Evolutionary conservation across 2,797 vertebrate species (phyloP), one percentile per base, ranked within the genome.

Genomic region (Manis crassicaudata): DNA sequence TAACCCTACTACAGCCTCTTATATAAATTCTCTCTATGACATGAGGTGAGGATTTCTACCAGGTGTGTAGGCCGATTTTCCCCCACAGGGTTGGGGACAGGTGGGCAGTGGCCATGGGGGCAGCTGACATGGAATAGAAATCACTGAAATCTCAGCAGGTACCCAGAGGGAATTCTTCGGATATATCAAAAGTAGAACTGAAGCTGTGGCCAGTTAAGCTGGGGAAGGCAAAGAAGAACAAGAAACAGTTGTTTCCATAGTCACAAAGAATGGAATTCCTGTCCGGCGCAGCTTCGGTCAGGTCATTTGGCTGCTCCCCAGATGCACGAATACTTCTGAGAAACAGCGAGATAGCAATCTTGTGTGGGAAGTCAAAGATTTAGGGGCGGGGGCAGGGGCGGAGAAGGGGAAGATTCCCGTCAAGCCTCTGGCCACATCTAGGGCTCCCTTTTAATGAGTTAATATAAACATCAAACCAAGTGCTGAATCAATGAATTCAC

Each of bases 401-500:
- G 46, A 11, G 92, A 92, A 43, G 18, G 29, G 83, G 5, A 3
- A 67, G 56, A 62, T 88, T 92, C 97, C 93, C 52, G 0, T 85
- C 40, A 95, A 97, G 96, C 32, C 54, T 77, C 86, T 85, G 83
- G 94, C 73, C 85, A 96, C 35, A 96, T 96, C n/a, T 43, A 88
- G 75, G 52, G 87, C 27, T 97, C 88, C 86, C 21, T 93, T 96
- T 76, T 82, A 92, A 96, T 85, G 94, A 96, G 72, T 77, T 97
- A 96, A 97, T 93, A 96, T 84, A 96, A 96, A 8, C 1, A 93
- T 89, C 77, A 96, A 94, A 86, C 29, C 84, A 95, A 97, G 72
- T 83, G 87, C 97, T 84, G 58, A 95, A 75, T 96, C 96, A 95
- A 97, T 92, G 96, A 40, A 98, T 96, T 97, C 96, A 94, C 94